Evolutionary conservation across 1,140 invertebrate species (phyloP).

Genomic region (Drosophila bocqueti): DNA sequence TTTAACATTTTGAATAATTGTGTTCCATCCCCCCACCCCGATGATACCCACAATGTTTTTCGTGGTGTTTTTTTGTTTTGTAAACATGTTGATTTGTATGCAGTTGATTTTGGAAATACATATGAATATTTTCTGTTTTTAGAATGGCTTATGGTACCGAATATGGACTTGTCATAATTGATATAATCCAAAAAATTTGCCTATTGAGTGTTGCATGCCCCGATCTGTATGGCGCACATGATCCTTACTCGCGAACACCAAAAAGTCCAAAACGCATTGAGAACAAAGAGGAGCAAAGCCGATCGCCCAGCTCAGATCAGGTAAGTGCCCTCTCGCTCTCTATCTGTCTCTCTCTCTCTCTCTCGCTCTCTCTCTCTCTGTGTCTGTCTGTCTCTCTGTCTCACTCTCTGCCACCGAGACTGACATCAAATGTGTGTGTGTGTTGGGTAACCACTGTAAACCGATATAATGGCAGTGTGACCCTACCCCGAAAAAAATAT

Average conservation of each 20-base stretch:
- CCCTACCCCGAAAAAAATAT: conserved; percentile 11
- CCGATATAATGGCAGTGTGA: conserved; percentile 11
- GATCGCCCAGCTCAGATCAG: conserved; percentile 96
- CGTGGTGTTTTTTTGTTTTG: conserved; percentile 19
- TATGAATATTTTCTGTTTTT: conserved; percentile 77
- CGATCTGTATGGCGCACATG: conserved; percentile 94
- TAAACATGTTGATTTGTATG: conserved; percentile 60
- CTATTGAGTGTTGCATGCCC: conserved; percentile 93
- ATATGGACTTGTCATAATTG: conserved; percentile 96
- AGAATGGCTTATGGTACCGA: conserved; percentile 99
- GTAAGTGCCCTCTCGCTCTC: conserved; percentile 86
- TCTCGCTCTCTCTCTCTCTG: conserved; percentile 16
- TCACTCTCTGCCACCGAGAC: conserved; percentile 43
- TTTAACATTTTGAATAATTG: conserved; percentile 2
- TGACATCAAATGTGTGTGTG: not conserved
- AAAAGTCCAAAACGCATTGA: conserved; percentile 91
- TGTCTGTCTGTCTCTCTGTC: conserved; percentile 34
- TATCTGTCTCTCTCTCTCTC: conserved; percentile 23
- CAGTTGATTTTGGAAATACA: conserved; percentile 69
- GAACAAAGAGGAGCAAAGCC: conserved; percentile 89
- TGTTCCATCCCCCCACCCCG: conserved; percentile 3
- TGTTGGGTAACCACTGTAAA: conserved; percentile 20
- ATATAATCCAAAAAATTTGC: conserved; percentile 96
- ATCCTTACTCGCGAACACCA: conserved; percentile 94
- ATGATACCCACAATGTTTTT: conserved; percentile 7